These are phyloP conservation scores for Lycophotia porphyrea DNA, from an alignment of 2,888 invertebrate genomes.

Conservation along the genomic window DNA sequence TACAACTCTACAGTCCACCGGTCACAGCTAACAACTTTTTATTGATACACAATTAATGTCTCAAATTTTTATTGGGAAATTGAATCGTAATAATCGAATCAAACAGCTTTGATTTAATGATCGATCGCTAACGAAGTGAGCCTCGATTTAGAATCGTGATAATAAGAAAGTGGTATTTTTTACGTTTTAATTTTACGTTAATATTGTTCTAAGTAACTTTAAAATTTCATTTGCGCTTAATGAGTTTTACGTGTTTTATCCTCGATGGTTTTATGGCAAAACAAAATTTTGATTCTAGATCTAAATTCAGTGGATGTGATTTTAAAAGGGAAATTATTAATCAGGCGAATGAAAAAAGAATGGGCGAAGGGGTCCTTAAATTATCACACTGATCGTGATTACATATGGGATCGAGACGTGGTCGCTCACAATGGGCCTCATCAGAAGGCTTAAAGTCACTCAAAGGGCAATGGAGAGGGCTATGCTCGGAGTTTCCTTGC, in stretches of 20 bases:
- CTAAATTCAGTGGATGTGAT: neutral
- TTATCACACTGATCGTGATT: no score
- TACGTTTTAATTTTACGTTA: constrained; percentile 32
- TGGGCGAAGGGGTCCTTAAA: no score
- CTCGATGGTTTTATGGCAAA: neutral
- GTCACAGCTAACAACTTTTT: constrained; percentile 60
- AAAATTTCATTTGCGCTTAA: neutral
- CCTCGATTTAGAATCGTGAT: constrained; percentile 40
- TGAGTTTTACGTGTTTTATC: neutral
- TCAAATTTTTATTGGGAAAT: constrained; percentile 61
- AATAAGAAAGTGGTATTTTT: constrained; percentile 47
- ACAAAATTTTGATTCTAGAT: neutral
- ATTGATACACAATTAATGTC: constrained; percentile 60
- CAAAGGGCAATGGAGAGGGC: no score
- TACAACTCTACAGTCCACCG: constrained; percentile 55
- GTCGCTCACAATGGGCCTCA: no score
- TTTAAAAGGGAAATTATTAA: neutral
- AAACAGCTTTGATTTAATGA: constrained; percentile 56
- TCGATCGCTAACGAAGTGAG: constrained; percentile 53
- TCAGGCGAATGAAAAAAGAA: no score
- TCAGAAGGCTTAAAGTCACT: no score
- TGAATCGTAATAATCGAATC: constrained; percentile 60
- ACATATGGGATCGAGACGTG: no score
- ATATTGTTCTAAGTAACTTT: constrained; percentile 1
- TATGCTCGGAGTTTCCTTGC: no score